Percentiles rank a stretch among this genome's conserved stretches.
These are phyloP conservation scores for Epinotia brunnichana DNA, from an alignment of 2,888 invertebrate species.

Conservation along the genomic window DNA sequence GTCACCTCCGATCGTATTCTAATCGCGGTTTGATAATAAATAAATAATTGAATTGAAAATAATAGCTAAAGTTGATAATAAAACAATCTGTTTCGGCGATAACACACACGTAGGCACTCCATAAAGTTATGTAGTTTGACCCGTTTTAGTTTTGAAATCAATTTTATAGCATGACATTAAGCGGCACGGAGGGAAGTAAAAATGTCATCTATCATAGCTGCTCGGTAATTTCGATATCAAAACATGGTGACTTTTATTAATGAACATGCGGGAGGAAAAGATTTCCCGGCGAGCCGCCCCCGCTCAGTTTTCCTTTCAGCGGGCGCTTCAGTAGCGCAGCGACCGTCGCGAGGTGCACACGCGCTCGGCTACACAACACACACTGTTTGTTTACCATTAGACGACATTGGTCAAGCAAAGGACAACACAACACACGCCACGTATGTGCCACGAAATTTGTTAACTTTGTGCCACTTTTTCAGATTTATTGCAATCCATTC, in stretches of 20 bases:
- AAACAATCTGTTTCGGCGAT: not conserved
- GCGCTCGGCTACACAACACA: conserved; percentile 58
- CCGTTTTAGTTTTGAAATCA: conserved; percentile 13
- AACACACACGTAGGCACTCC: not conserved
- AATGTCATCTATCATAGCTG: conserved; percentile 28
- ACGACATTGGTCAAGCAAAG: conserved; percentile 61
- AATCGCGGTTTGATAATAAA: too few relatives aligned
- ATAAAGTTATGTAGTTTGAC: not conserved
- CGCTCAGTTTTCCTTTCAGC: conserved; percentile 57
- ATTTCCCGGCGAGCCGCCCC: conserved; percentile 57
- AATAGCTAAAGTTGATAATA: not conserved
- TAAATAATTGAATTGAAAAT: too few relatives aligned
- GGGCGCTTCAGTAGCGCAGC: conserved; percentile 67
- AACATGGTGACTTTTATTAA: conserved; percentile 40
- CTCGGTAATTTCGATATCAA: conserved; percentile 23
- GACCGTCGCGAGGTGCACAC: conserved; percentile 68
- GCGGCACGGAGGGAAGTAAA: conserved; percentile 12
- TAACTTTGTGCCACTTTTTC: conserved; percentile 29
- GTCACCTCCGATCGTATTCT: too few relatives aligned
- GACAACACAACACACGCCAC: conserved; percentile 67
- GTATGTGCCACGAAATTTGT: conserved; percentile 50
- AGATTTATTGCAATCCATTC: conserved; percentile 9
- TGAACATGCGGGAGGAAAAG: conserved; percentile 57
- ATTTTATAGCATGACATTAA: conserved; percentile 15
- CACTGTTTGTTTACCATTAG: conserved; percentile 72